These are phyloP conservation scores for Microctonus aethiopoides DNA, from an alignment of 2,888 invertebrate species.

Conservation along the genomic window DNA sequence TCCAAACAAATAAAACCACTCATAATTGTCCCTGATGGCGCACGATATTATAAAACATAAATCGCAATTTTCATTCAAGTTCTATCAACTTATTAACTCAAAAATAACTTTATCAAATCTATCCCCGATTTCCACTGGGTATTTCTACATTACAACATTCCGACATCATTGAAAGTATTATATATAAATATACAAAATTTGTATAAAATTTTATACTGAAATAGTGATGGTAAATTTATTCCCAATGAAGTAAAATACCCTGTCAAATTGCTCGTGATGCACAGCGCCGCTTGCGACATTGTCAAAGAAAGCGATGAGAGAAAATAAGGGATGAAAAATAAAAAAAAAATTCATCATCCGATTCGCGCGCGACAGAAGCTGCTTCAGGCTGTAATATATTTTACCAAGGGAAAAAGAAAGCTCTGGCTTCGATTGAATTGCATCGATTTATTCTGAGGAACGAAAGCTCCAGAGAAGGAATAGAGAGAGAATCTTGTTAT, in stretches of 20 bases:
- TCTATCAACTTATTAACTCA: too few relatives aligned
- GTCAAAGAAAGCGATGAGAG: neutral
- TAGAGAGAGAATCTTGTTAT: neutral
- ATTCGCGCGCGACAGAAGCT: neutral
- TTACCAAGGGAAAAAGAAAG: neutral
- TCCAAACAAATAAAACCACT: too few relatives aligned
- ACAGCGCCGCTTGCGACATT: neutral
- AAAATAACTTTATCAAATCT: too few relatives aligned
- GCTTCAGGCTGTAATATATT: neutral
- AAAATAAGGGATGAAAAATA: neutral
- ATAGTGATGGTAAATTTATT: neutral
- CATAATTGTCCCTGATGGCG: too few relatives aligned
- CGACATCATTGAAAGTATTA: too few relatives aligned
- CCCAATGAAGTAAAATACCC: neutral
- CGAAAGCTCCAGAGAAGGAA: neutral
- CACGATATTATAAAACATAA: too few relatives aligned
- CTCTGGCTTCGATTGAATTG: neutral
- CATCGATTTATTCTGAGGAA: constrained; percentile 3
- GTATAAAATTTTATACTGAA: too few relatives aligned
- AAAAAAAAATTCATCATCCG: neutral
- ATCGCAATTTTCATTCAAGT: too few relatives aligned
- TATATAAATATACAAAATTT: too few relatives aligned
- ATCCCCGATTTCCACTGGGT: too few relatives aligned
- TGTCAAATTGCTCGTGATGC: neutral
- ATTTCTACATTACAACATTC: too few relatives aligned